Evolutionary conservation across 92 coral and sea anemone genomes (phyloP).

Genomic region (Scolanthus callimorphus): DNA sequence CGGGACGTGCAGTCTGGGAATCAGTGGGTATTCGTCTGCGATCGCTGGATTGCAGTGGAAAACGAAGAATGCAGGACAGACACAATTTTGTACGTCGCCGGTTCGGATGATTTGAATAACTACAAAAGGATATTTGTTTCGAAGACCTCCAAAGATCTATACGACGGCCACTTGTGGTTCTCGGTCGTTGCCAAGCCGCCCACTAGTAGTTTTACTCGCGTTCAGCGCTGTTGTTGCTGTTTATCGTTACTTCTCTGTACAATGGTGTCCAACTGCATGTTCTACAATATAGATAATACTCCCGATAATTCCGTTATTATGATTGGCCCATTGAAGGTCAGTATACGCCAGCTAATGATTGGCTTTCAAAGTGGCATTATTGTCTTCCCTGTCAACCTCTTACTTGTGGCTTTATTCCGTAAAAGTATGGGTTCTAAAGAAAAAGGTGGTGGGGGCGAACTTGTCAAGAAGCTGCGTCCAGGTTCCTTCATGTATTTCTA

Average conservation of each 20-base stretch:
- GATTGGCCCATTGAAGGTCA: constrained; percentile 81
- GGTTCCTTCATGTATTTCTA: constrained; percentile 25
- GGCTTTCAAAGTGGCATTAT: constrained; percentile 88
- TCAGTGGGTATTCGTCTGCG: constrained; percentile 65
- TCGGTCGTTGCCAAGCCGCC: constrained; percentile 87
- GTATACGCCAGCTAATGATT: constrained; percentile 63
- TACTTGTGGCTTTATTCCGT: constrained; percentile 69
- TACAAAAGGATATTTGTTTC: constrained; percentile 59
- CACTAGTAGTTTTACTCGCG: constrained; percentile 75
- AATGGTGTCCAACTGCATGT: constrained; percentile 93
- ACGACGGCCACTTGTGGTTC: constrained; percentile 90
- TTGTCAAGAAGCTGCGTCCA: constrained; percentile 4
- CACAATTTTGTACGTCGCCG: constrained; percentile 58
- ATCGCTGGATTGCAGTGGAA: constrained; percentile 89
- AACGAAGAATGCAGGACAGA: constrained; percentile 67
- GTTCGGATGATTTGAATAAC: constrained; percentile 41
- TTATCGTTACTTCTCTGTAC: constrained; percentile 77
- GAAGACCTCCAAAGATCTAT: constrained; percentile 67
- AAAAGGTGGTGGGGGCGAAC: background rate
- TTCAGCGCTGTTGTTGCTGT: constrained; percentile 84
- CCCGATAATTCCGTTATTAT: constrained; percentile 52
- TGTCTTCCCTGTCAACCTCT: constrained; percentile 73
- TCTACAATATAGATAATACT: constrained; percentile 55
- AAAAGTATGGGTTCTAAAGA: constrained; percentile 33
- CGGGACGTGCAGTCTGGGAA: constrained; percentile 57